Evolutionary conservation across 37 sponge, comb jelly and placozoan species (phyloP).

Genomic region (Theonella swinhoei): DNA sequence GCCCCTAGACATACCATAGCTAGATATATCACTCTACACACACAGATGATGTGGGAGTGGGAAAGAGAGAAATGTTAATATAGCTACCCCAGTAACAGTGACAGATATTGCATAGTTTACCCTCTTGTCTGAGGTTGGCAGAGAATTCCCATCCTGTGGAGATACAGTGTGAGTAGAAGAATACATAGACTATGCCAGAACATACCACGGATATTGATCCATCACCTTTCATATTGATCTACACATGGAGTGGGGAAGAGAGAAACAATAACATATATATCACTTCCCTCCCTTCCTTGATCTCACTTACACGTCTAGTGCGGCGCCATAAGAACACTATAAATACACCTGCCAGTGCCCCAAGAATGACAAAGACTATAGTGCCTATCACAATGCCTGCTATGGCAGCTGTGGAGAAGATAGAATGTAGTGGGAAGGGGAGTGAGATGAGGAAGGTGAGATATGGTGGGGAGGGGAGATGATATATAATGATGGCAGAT

Average conservation of each 20-base stretch:
- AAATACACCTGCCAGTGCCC: neutral
- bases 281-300: too few relatives aligned
- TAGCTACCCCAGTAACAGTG: too few relatives aligned
- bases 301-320: neutral
- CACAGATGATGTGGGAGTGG: too few relatives aligned
- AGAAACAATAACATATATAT: neutral
- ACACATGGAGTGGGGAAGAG: neutral
- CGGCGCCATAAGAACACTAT: neutral
- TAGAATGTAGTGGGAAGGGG: too few relatives aligned
- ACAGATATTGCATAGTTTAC: neutral
- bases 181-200: neutral
- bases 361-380: neutral
- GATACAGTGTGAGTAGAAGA: too few relatives aligned
- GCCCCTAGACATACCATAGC: too few relatives aligned
- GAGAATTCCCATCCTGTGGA: neutral
- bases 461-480: too few relatives aligned
- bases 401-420: neutral
- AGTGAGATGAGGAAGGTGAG: too few relatives aligned
- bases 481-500: too few relatives aligned
- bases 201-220: neutral
- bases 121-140: neutral
- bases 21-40: too few relatives aligned
- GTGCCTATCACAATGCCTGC: neutral
- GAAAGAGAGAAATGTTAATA: too few relatives aligned
- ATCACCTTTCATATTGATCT: neutral